Conservation (phyloP, 1,140 invertebrate genomes). For the Drosophila nasuta region DNA sequence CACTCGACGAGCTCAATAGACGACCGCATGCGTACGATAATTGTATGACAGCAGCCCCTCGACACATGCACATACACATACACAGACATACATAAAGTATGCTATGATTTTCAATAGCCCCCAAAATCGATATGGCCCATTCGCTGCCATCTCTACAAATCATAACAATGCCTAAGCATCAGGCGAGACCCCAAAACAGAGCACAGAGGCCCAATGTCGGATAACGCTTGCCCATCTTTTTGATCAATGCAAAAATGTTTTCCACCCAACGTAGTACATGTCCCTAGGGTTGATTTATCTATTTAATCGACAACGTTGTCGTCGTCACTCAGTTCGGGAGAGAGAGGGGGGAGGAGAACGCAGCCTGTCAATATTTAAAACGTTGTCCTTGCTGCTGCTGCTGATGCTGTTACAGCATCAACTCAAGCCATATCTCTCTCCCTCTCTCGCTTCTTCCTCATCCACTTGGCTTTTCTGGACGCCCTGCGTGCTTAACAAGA, state of each 20-base stretch:
- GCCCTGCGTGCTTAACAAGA: conserved; percentile 78
- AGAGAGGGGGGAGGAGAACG: not conserved
- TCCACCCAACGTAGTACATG: conserved; percentile 65
- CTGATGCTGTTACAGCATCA: conserved; percentile 51
- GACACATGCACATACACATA: no score
- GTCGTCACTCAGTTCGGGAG: not conserved
- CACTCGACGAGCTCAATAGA: conserved; percentile 15
- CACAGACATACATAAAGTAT: conserved; percentile 44
- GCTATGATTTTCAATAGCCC: conserved; percentile 59
- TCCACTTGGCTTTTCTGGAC: conserved; percentile 14
- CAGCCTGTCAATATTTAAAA: conserved; percentile 80
- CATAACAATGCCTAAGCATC: conserved; percentile 71
- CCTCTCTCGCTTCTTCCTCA: not conserved
- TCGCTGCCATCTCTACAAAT: conserved; percentile 43
- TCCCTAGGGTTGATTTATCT: conserved; percentile 83
- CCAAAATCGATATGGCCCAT: conserved; percentile 70
- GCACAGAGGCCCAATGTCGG: not conserved
- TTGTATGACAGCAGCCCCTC: conserved; percentile 20
- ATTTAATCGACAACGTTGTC: conserved; percentile 70
- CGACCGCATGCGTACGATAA: conserved; percentile 24
- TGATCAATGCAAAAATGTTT: conserved; percentile 77
- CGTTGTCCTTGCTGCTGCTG: conserved; percentile 72
- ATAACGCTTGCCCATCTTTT: conserved; percentile 38
- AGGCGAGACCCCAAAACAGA: not conserved
- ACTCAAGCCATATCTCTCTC: conserved; percentile 40